A percentile compares a stretch with the other conserved stretches of the same genome.
phyloP scores from a whole-genome alignment of 2,888 invertebrate species.

The Pristionchus entomophagus region DNA sequence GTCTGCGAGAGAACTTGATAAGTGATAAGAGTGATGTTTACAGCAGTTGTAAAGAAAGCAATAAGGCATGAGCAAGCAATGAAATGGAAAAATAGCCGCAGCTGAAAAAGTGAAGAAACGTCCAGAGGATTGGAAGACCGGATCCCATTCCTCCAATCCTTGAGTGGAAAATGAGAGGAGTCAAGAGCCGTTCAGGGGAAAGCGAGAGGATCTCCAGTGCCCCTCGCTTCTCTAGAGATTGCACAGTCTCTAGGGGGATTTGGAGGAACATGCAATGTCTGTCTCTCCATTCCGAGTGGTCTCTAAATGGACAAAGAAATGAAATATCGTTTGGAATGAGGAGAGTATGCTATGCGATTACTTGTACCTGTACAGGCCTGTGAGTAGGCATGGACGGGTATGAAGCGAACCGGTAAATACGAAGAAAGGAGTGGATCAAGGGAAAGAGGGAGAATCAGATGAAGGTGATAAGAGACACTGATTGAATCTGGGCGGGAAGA shows the following conservation, averaged over 20 bases:
- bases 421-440: background rate
- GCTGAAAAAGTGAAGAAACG: background rate
- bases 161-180: background rate
- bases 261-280: background rate
- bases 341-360: too few species aligned
- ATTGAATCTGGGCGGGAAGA: background rate
- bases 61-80: background rate
- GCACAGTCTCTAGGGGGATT: background rate
- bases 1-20: background rate
- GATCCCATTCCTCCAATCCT: constrained; percentile 8
- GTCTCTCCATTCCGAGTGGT: background rate
- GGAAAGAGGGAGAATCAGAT: background rate
- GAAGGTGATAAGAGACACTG: background rate
- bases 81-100: background rate
- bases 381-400: too few species aligned
- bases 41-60: background rate
- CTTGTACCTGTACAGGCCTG: too few species aligned
- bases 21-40: background rate
- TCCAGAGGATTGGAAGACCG: background rate
- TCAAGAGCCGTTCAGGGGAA: constrained; percentile 31
- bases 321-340: background rate
- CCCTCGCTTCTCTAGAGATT: background rate
- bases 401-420: too few species aligned
- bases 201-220: background rate
- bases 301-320: background rate